Base-by-base conservation (phyloP, 2,888 invertebrate genomes). In the Eristalis pertinax region DNA sequence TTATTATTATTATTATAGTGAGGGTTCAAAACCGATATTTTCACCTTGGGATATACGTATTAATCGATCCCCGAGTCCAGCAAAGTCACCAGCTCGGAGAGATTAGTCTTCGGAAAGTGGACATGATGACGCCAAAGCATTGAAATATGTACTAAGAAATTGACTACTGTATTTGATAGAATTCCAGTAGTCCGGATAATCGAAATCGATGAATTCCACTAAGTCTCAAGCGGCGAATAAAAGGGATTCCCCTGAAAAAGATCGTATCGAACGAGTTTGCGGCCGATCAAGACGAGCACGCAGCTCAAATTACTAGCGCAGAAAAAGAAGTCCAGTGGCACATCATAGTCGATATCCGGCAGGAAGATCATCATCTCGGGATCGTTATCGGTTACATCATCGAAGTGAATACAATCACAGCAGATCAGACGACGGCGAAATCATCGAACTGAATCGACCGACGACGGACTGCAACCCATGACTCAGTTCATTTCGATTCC, bases 401-500 rank as follows among this genome's bases (percentile, higher is more conserved):
- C 75, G 79, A n/a, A 38, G 32, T 24, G 22, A 63, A 4, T 76
- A 74, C 29, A 80, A 79, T 62, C 80, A 80, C 1, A 80, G 84
- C 7, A 50, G 79, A 68, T 80, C 87, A 13, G 80, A 69, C n/a
- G 68, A 68, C 56, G 73, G 60, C 43, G 29, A 0, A 67, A 26
- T 22, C 69, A 24, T 63, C 75, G 69, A n/a, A 43, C 63, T 29
- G 63, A 38, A 26, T 26, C 7, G 2, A 5, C 0, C 0, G 56
- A 64, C 13, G 69, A 60, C 4, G 22, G 22, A 13, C 26, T n/a
- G 0, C 64, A 56, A 65, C 84, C 84, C 24, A 72, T 77, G 24
- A 75, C 82, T 19, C 82, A 88, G 70, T 86, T 65, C 50, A 88
- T 88, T 73, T 79, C 88, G 38, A 69, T 88, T 63, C 88, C 88